A percentile compares a stretch with the other conserved stretches of the same genome.
These are phyloP conservation scores for Xenopus petersii DNA, from an alignment of 2,797 vertebrate genomes.

Conservation along the genomic window DNA sequence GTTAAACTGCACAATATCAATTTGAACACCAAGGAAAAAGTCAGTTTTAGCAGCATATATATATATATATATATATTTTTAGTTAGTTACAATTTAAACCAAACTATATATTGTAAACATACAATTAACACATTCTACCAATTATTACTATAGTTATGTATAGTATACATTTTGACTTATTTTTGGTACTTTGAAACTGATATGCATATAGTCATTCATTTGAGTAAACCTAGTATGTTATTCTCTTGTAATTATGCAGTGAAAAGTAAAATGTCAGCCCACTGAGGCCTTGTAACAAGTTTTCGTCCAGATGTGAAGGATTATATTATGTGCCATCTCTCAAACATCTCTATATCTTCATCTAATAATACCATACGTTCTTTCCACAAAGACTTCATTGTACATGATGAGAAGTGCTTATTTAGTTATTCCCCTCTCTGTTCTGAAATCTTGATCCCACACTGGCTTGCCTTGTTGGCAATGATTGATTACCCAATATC, in stretches of 20 bases:
- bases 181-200: no score
- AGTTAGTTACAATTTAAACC: no score
- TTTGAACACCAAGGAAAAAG: no score
- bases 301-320: conserved; percentile 58
- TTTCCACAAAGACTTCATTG: conserved; percentile 48
- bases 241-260: conserved; percentile 68
- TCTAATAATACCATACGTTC: conserved; percentile 52
- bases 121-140: no score
- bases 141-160: no score
- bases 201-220: conserved; percentile 46
- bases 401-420: conserved; percentile 54
- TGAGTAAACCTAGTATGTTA: conserved; percentile 65
- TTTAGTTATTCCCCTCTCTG: conserved; percentile 35
- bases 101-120: no score
- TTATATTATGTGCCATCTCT: conserved; percentile 53
- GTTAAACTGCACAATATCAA: no score
- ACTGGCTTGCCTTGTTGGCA: conserved; percentile 95
- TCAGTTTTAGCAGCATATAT: no score
- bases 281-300: conserved; percentile 59
- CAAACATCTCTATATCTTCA: conserved; percentile 59
- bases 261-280: conserved; percentile 66
- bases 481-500: conserved; percentile 99
- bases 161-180: no score
- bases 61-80: no score
- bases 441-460: conserved; percentile 70